Conservation (phyloP, 2,113 vertebrate genomes). For the Diadophis punctatus region DNA sequence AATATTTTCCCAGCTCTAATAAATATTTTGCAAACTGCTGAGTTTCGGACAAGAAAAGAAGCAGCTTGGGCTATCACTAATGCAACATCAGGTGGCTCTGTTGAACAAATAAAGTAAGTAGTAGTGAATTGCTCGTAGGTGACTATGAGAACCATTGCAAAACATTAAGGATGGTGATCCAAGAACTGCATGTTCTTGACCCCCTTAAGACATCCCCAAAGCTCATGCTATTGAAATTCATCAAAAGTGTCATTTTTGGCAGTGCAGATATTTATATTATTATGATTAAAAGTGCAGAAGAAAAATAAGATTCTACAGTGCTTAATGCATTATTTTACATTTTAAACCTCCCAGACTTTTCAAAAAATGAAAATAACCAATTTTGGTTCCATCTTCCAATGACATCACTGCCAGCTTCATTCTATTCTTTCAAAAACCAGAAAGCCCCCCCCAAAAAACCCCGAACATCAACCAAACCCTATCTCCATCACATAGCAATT, state of each 20-base stretch:
- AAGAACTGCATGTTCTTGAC: background rate
- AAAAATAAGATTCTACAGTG: background rate
- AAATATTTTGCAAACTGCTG: slow-evolving; percentile 91
- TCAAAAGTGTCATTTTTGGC: background rate
- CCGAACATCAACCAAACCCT: background rate
- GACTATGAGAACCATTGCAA: background rate
- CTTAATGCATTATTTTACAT: background rate
- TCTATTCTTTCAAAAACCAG: background rate
- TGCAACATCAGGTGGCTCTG: slow-evolving; percentile 92
- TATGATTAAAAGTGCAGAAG: background rate
- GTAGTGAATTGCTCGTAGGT: background rate
- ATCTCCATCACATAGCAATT: background rate
- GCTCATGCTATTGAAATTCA: background rate
- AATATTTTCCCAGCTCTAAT: slow-evolving; percentile 92
- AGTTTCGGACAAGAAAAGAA: slow-evolving; percentile 97
- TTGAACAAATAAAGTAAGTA: slow-evolving; percentile 89
- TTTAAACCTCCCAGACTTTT: background rate
- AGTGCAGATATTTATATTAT: background rate
- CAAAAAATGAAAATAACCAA: background rate
- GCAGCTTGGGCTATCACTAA: slow-evolving; percentile 98
- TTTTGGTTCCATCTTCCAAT: background rate
- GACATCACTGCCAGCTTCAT: background rate
- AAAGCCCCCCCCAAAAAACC: background rate
- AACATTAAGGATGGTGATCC: background rate
- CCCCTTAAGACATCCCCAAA: background rate